Evolutionary conservation across 1,140 invertebrate genomes (phyloP), one percentile per base, ranked within the genome.

Genomic region (Latrodectus geometricus): DNA sequence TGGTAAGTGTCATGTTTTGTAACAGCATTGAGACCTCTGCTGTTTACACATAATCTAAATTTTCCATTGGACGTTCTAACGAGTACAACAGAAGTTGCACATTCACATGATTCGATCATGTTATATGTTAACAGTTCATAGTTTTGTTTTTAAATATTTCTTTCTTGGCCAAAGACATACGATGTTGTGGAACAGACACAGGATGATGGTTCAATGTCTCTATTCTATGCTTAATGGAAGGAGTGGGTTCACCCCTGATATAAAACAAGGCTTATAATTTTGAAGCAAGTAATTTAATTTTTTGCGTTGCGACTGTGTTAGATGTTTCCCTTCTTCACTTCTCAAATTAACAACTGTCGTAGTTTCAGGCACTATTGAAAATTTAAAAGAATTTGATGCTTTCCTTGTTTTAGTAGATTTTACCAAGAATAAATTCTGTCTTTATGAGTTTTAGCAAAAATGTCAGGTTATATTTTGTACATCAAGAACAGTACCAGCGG

Each of bases 1-100:
- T 0, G 92, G 93, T 4, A 94, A 65, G 87, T 89, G 88, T 94
- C 92, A 75, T 89, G 88, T 0, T 90, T 89, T 0, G 91, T 93
- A 0, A 86, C 89, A 76, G 15, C 9, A 89, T 93, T 93, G n/a
- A 93, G 74, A 21, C 76, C 52, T 50, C 92, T 56, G 88, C 90
- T 93, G 88, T 93, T 92, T 0, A 93, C 87, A 87, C 90, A 92
- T 88, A 92, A 88, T 87, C 91, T 87, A 48, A 89, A 68, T 69
- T 89, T 82, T 61, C 91, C 89, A 90, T 93, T 89, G 74, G 91
- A 91, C 78, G n/a, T n/a, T n/a, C n/a, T n/a, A 1, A 91, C 90
- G 20, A 93, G 82, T 0, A 93, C 88, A 3, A 92, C 89, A 0
- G 92, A 92, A 61, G 91, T 91, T 0, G 91, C 89, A 88, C 90